These are phyloP conservation scores for Atta texana DNA, from an alignment of 1,140 invertebrate species.

Conservation along the genomic window DNA sequence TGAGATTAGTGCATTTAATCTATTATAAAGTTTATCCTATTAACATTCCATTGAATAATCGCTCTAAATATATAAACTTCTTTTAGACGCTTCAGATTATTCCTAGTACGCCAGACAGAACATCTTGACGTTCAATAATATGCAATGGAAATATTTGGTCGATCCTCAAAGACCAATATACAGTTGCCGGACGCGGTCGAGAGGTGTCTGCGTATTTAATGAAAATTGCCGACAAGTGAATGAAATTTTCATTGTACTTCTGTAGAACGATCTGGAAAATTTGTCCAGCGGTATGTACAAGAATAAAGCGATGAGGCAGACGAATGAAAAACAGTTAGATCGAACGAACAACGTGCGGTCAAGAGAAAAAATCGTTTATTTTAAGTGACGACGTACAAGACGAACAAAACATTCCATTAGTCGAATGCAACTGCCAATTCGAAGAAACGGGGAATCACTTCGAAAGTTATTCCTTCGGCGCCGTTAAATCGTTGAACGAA, in stretches of 20 bases:
- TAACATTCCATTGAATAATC: not conserved
- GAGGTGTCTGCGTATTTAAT: slow-evolving; percentile 75
- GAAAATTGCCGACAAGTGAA: slow-evolving; percentile 72
- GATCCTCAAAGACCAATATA: slow-evolving; percentile 57
- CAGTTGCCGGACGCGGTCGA: slow-evolving; percentile 38
- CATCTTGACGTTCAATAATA: slow-evolving; percentile 67
- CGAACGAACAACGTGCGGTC: slow-evolving; percentile 56
- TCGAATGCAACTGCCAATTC: slow-evolving; percentile 3
- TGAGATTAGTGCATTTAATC: not conserved
- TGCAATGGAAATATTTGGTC: slow-evolving; percentile 70
- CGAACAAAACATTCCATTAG: slow-evolving; percentile 12
- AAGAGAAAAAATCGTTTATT: slow-evolving; percentile 58
- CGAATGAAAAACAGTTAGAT: slow-evolving; percentile 70
- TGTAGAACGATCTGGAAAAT: slow-evolving; percentile 59
- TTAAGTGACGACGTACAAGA: slow-evolving; percentile 34
- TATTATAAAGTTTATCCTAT: not conserved
- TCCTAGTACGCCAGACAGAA: slow-evolving; percentile 14
- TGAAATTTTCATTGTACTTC: slow-evolving; percentile 72
- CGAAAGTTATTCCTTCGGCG: not conserved
- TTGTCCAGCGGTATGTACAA: slow-evolving; percentile 50
- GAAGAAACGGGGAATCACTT: slow-evolving; percentile 28
- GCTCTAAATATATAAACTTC: not conserved
- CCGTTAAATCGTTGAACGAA: slow-evolving; percentile 2
- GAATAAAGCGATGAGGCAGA: slow-evolving; percentile 33
- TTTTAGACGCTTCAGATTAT: not conserved